A percentile compares a stretch with the other conserved stretches of the same genome.
Evolutionary conservation across 2,797 vertebrate species (phyloP).

Genomic region (Alfaro cultratus): DNA sequence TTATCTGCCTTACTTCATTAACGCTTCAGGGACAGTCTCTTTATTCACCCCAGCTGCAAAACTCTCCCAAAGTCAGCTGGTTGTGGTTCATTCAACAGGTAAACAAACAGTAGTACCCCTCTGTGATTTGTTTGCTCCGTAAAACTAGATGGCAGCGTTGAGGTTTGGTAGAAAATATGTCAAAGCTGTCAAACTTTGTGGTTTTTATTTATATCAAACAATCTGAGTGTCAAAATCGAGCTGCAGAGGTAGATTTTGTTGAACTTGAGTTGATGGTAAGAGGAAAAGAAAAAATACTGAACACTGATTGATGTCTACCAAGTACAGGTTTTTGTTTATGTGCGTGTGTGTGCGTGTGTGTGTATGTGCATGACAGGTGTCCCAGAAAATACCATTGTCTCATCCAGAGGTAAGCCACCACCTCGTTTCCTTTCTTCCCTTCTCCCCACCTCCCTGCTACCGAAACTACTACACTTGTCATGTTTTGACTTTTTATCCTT

Average conservation of each 20-base stretch:
- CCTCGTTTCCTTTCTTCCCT: conserved; percentile 9
- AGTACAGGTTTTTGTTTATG: background rate
- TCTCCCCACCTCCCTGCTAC: conserved; percentile 46
- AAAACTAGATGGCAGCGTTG: conserved; percentile 43
- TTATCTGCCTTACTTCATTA: conserved; percentile 38
- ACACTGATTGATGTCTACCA: background rate
- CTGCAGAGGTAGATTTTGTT: conserved; percentile 16
- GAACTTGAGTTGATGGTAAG: background rate
- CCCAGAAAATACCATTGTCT: conserved; percentile 83
- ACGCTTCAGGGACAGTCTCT: conserved; percentile 73
- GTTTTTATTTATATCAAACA: background rate
- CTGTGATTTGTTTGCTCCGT: conserved; percentile 38
- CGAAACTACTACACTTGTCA: conserved; percentile 74
- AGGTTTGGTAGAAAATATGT: background rate
- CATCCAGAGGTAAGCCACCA: conserved; percentile 82
- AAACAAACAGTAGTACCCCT: conserved; percentile 49
- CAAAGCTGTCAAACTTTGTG: background rate
- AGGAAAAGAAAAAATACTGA: background rate
- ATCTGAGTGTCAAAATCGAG: background rate
- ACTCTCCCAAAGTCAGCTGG: conserved; percentile 74
- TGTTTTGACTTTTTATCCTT: conserved; percentile 83
- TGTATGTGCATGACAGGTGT: conserved; percentile 75
- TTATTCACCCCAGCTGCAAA: conserved; percentile 77
- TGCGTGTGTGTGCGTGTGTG: background rate
- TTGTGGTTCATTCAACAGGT: conserved; percentile 74